Evolutionary conservation across 2,888 invertebrate species (phyloP).

Genomic region (Sinohyriopsis cumingii): DNA sequence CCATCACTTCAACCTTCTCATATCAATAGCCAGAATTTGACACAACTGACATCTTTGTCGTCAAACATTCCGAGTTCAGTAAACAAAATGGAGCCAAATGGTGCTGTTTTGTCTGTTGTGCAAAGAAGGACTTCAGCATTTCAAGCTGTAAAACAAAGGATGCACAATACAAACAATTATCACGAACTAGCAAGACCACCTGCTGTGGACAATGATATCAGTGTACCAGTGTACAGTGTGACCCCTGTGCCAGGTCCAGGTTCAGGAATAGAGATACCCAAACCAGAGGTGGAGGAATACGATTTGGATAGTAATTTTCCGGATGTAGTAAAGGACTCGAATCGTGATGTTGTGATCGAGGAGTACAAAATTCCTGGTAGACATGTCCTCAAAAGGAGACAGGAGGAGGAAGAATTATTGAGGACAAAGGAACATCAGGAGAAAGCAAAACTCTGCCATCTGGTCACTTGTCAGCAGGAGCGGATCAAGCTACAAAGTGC

Average conservation of each 20-base stretch:
- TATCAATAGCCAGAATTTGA: not conserved
- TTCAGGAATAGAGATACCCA: not conserved
- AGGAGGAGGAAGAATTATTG: constrained; percentile 20
- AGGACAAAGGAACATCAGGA: constrained; percentile 39
- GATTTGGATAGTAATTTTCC: constrained; percentile 70
- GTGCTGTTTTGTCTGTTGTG: not conserved
- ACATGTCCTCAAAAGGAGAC: constrained; percentile 2
- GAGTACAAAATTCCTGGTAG: constrained; percentile 49
- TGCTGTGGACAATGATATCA: constrained; percentile 25
- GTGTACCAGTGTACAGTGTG: constrained; percentile 42
- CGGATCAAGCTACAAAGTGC: constrained; percentile 91
- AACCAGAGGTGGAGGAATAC: constrained; percentile 58
- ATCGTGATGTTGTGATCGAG: constrained; percentile 41
- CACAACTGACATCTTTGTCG: not conserved
- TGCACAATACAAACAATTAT: constrained; percentile 18
- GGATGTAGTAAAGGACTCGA: constrained; percentile 42
- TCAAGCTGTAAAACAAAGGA: constrained; percentile 27
- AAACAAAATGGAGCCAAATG: constrained; percentile 14
- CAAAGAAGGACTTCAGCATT: constrained; percentile 37
- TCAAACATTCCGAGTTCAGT: not conserved
- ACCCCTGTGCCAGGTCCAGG: constrained; percentile 35
- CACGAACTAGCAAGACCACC: constrained; percentile 1
- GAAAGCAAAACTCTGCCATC: constrained; percentile 78
- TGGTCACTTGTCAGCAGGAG: constrained; percentile 93
- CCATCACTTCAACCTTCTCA: no score